Evolutionary conservation across 2,888 invertebrate species (phyloP).

Genomic region (Rhingia campestris): DNA sequence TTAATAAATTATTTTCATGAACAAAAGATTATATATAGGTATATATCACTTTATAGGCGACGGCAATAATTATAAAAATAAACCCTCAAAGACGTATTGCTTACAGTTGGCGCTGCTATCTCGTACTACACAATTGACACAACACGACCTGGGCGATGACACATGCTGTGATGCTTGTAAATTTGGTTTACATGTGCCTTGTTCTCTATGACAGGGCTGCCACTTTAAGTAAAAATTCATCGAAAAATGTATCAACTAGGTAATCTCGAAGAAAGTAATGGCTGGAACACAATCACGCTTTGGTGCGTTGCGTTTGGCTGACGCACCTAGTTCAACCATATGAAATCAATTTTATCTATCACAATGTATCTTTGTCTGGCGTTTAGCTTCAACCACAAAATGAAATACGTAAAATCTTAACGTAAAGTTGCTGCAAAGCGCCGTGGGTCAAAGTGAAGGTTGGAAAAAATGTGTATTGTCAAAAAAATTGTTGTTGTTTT

Average conservation of each 20-base stretch:
- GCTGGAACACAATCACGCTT: too few species aligned
- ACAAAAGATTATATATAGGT: background rate
- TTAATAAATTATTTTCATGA: background rate
- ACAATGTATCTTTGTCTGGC: too few species aligned
- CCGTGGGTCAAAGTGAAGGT: too few species aligned
- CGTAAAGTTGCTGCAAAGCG: too few species aligned
- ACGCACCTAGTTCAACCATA: too few species aligned
- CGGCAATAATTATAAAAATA: constrained; percentile 19
- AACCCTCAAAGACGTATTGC: background rate
- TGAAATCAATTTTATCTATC: too few species aligned
- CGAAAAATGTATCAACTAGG: background rate
- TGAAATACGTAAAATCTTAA: too few species aligned
- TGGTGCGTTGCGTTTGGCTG: too few species aligned
- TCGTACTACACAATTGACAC: constrained; percentile 39
- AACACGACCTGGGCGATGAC: constrained; percentile 41
- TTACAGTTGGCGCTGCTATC: constrained; percentile 40
- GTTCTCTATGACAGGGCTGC: background rate
- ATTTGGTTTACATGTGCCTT: constrained; percentile 11
- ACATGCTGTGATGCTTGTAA: constrained; percentile 24
- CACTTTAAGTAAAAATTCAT: background rate
- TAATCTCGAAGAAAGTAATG: too few species aligned
- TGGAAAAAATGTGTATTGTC: too few species aligned
- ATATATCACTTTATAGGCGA: constrained; percentile 8
- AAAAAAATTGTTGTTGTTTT: too few species aligned
- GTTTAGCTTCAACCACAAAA: too few species aligned